A percentile compares a stretch with the other conserved stretches of the same genome.
Conservation (phyloP, 1,140 invertebrate genomes). For the Anoplolepis gracilipes region DNA sequence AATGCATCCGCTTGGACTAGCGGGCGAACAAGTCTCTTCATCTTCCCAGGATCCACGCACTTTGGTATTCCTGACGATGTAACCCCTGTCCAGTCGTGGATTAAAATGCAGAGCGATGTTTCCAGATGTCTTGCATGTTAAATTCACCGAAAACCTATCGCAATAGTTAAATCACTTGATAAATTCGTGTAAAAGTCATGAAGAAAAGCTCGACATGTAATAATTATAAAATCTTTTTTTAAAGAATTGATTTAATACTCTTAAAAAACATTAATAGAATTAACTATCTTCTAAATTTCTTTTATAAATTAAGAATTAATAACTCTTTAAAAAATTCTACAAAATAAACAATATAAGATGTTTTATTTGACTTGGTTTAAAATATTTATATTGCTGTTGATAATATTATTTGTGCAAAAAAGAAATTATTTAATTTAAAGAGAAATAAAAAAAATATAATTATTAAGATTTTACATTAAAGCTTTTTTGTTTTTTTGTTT, state of each 20-base stretch:
- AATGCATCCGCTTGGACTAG: conserved; percentile 69
- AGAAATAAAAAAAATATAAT: too few species aligned
- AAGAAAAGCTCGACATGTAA: neutral
- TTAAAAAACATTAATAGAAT: too few species aligned
- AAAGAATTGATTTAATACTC: neutral
- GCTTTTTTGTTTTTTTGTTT: too few species aligned
- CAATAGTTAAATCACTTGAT: conserved; percentile 6
- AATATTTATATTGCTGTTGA: too few species aligned
- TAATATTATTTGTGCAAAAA: too few species aligned
- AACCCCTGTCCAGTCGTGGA: conserved; percentile 89
- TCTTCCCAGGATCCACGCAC: conserved; percentile 88
- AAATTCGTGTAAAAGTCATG: neutral
- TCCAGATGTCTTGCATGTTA: conserved; percentile 85
- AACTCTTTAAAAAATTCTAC: too few species aligned
- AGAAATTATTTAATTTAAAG: too few species aligned
- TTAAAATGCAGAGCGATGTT: conserved; percentile 94
- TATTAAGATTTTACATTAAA: too few species aligned
- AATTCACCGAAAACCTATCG: conserved; percentile 88
- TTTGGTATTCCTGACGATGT: conserved; percentile 92
- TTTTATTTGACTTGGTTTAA: too few species aligned
- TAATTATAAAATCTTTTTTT: neutral
- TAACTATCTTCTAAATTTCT: too few species aligned
- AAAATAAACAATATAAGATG: too few species aligned
- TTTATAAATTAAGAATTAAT: too few species aligned
- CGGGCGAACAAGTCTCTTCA: conserved; percentile 89